A percentile compares a stretch with the other conserved stretches of the same genome.
Conservation (phyloP, 1,140 invertebrate species). For the Bombus turneri region DNA sequence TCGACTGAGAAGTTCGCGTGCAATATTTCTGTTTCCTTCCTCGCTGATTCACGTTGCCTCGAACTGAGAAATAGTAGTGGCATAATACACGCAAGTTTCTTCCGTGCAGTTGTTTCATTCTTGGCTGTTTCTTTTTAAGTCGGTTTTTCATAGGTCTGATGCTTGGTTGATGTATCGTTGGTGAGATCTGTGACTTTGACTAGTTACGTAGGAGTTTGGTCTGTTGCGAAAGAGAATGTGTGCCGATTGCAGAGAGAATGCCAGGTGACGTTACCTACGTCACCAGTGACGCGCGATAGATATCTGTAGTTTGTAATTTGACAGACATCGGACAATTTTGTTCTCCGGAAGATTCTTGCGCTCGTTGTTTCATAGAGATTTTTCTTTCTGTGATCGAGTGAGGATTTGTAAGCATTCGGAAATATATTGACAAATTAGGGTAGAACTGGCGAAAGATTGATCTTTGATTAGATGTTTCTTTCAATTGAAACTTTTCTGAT, state of each 20-base stretch:
- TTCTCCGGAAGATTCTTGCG: neutral
- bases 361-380: neutral
- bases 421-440: neutral
- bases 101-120: neutral
- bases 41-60: neutral
- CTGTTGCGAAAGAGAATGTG: constrained; percentile 6
- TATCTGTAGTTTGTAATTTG: neutral
- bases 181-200: neutral
- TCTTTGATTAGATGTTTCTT: too few relatives aligned
- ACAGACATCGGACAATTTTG: neutral
- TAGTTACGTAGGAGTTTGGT: neutral
- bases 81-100: neutral
- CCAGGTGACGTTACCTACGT: neutral
- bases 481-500: neutral
- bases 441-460: too few relatives aligned
- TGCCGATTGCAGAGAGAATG: neutral
- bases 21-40: neutral
- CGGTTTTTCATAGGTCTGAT: neutral
- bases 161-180: neutral
- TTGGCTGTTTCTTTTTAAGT: neutral
- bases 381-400: neutral
- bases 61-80: neutral
- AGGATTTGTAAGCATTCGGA: too few relatives aligned
- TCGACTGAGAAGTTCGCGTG: constrained; percentile 44
- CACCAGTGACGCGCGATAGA: constrained; percentile 14